Evolutionary conservation across 2,888 invertebrate genomes (phyloP).

Genomic region (Coremacera marginata): DNA sequence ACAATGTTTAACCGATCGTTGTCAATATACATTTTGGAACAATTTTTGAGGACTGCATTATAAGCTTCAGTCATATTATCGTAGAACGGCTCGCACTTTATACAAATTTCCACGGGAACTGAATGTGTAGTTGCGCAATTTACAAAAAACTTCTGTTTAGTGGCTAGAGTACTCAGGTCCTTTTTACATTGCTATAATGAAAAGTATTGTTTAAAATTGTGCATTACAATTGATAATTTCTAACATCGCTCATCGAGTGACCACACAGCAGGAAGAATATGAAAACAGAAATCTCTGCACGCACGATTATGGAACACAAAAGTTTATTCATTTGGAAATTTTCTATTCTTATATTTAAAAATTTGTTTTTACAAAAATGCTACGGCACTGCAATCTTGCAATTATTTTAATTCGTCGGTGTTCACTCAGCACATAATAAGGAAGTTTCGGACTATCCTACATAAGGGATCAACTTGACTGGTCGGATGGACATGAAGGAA

Average conservation of each 20-base stretch:
- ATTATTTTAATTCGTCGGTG: too few species aligned
- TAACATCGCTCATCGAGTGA: neutral
- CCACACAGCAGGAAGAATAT: neutral
- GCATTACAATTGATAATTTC: neutral
- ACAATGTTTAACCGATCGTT: constrained; percentile 60
- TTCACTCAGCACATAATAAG: too few species aligned
- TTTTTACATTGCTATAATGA: constrained; percentile 41
- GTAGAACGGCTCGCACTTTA: constrained; percentile 37
- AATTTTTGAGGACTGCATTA: constrained; percentile 50
- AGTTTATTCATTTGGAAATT: too few species aligned
- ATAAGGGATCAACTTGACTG: too few species aligned
- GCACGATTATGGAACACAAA: neutral
- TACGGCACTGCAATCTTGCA: too few species aligned
- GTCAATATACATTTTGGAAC: constrained; percentile 53
- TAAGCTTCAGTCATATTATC: constrained; percentile 37
- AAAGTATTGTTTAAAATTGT: neutral
- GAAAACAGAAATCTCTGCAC: neutral
- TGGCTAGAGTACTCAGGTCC: constrained; percentile 46
- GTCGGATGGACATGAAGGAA: too few species aligned
- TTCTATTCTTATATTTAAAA: too few species aligned
- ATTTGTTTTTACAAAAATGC: too few species aligned
- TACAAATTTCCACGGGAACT: constrained; percentile 55
- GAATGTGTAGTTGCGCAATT: constrained; percentile 53
- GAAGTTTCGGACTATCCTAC: too few species aligned
- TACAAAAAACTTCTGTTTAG: constrained; percentile 49